phyloP scores from a whole-genome alignment of 2,113 vertebrate genomes.

The Malurus melanocephalus region DNA sequence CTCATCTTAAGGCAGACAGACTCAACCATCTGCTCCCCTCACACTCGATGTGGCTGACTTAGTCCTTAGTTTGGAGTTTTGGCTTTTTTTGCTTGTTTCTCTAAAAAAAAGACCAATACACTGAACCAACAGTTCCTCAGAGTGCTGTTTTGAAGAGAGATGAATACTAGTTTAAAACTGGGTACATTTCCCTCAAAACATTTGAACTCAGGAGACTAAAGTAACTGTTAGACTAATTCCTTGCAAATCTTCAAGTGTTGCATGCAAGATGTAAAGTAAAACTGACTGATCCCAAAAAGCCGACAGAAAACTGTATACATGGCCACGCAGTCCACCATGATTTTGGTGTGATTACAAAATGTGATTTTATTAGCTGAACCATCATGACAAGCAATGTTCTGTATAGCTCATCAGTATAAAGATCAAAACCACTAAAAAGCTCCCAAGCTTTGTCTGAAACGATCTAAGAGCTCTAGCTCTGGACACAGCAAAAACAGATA shows the following conservation, averaged over 20 bases:
- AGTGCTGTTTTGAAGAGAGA: background rate
- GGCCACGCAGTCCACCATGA: background rate
- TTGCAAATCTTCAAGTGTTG: background rate
- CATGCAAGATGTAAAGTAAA: background rate
- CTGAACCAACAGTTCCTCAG: background rate
- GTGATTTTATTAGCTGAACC: background rate
- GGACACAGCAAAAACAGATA: background rate
- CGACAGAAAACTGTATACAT: background rate
- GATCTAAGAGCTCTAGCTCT: rapidly evolving
- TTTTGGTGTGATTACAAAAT: background rate
- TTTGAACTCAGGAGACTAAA: background rate
- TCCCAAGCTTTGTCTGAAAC: background rate
- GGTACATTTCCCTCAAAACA: background rate
- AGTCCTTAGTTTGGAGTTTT: background rate
- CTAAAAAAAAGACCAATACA: background rate
- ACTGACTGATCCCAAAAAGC: background rate
- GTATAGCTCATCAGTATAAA: background rate
- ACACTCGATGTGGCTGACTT: background rate
- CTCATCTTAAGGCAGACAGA: background rate
- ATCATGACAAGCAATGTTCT: background rate
- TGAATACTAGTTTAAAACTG: background rate
- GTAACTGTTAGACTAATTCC: background rate
- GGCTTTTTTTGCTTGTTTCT: background rate
- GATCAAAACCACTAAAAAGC: background rate
- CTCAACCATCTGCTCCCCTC: background rate